phyloP scores from a whole-genome alignment of 2,888 invertebrate genomes.

The Drosophila hamatofila region DNA sequence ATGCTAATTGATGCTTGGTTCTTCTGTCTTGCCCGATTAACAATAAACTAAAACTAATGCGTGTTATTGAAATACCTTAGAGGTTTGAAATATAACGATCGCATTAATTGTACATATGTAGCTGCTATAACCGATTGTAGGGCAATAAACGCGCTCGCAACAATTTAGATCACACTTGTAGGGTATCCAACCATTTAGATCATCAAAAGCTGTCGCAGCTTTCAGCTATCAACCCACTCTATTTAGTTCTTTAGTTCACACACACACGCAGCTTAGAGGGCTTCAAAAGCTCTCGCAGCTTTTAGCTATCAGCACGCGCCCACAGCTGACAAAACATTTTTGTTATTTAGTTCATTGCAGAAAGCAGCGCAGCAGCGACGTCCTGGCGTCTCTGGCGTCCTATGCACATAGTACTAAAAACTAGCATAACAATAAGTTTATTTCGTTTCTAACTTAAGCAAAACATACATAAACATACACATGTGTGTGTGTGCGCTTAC shows the following conservation, averaged over 20 bases:
- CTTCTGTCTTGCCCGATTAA: neutral
- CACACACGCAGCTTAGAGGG: neutral
- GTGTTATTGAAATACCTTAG: conserved; percentile 5
- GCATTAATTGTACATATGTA: neutral
- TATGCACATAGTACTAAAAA: conserved; percentile 37
- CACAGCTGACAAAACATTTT: conserved; percentile 45
- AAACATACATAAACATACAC: neutral
- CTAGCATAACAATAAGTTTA: conserved; percentile 38
- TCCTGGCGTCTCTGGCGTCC: conserved; percentile 27
- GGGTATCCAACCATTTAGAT: neutral
- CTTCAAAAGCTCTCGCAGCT: conserved; percentile 1
- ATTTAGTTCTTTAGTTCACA: conserved; percentile 14
- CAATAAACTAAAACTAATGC: conserved; percentile 5
- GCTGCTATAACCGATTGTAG: neutral
- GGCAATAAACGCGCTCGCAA: neutral
- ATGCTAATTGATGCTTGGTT: conserved; percentile 12
- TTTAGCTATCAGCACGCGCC: conserved; percentile 1
- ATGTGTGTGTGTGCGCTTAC: conserved; percentile 12
- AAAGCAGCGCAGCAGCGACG: conserved; percentile 25
- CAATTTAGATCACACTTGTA: neutral
- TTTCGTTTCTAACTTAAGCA: conserved; percentile 12
- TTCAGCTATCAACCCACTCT: neutral
- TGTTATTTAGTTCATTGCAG: conserved; percentile 35
- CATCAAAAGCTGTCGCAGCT: neutral
- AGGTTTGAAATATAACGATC: conserved; percentile 32